Conservation (phyloP, 2,888 invertebrate species). For the Hydropsyche betteni region DNA sequence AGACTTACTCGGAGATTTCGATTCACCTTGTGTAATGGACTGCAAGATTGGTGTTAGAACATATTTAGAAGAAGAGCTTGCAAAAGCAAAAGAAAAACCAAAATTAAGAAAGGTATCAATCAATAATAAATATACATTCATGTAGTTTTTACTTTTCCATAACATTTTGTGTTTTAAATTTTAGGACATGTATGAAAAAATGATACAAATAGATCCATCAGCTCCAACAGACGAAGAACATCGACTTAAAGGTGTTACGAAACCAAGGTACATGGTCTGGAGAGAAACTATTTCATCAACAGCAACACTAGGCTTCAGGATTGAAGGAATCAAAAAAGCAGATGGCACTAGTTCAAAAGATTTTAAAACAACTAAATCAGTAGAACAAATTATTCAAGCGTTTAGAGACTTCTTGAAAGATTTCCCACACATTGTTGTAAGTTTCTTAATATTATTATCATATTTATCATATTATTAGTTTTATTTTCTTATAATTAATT, state of each 20-base stretch:
- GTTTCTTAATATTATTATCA: slow-evolving; percentile 55
- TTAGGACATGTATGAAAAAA: slow-evolving; percentile 97
- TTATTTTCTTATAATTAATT: neutral
- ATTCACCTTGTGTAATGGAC: slow-evolving; percentile 95
- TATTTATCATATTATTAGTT: neutral
- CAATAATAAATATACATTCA: neutral
- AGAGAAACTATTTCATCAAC: slow-evolving; percentile 97
- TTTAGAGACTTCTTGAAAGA: slow-evolving; percentile 83
- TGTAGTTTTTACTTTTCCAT: neutral
- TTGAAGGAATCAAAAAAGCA: slow-evolving; percentile 91
- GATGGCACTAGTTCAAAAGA: slow-evolving; percentile 94
- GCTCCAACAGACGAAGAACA: slow-evolving; percentile 94
- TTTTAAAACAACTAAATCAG: slow-evolving; percentile 91
- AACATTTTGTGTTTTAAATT: slow-evolving; percentile 52
- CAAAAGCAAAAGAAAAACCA: slow-evolving; percentile 94
- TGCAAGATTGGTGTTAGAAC: slow-evolving; percentile 95
- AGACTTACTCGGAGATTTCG: slow-evolving; percentile 90
- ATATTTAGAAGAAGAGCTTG: slow-evolving; percentile 93
- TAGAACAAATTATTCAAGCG: slow-evolving; percentile 81
- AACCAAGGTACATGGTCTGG: slow-evolving; percentile 95
- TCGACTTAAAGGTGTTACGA: slow-evolving; percentile 88
- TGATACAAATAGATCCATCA: slow-evolving; percentile 90
- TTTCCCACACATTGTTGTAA: slow-evolving; percentile 81
- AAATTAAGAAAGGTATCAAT: slow-evolving; percentile 82
- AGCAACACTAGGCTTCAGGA: slow-evolving; percentile 94